These are phyloP conservation scores for Andricus curvator DNA, from an alignment of 2,888 invertebrate genomes.

Conservation along the genomic window DNA sequence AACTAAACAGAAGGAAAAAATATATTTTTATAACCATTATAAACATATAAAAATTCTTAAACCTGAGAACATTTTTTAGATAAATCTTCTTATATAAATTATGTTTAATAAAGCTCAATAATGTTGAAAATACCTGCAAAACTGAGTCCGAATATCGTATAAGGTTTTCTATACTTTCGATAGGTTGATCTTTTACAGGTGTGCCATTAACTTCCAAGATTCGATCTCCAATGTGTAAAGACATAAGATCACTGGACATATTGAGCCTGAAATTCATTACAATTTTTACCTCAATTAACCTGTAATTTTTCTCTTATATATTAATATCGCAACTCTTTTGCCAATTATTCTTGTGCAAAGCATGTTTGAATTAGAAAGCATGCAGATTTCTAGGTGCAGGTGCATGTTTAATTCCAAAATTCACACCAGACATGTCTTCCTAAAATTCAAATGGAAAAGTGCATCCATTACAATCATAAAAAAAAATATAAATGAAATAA, in stretches of 20 bases:
- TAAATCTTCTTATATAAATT: too few relatives aligned
- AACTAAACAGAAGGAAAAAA: conserved; percentile 79
- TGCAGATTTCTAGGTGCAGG: conserved; percentile 29
- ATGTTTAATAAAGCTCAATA: too few relatives aligned
- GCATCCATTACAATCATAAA: too few relatives aligned
- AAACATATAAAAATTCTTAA: background rate
- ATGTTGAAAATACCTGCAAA: conserved; percentile 82
- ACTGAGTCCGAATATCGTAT: conserved; percentile 86
- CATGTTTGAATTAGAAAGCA: background rate
- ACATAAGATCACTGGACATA: conserved; percentile 89
- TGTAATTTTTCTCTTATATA: background rate
- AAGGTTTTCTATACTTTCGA: conserved; percentile 88
- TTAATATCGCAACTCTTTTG: conserved; percentile 10
- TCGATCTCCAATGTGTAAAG: conserved; percentile 94
- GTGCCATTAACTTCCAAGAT: conserved; percentile 96
- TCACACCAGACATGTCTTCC: background rate
- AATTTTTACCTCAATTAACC: background rate
- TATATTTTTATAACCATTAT: conserved; percentile 12
- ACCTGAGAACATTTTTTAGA: too few relatives aligned
- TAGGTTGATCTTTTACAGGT: conserved; percentile 88
- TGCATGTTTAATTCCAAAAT: conserved; percentile 19
- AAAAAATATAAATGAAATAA: background rate
- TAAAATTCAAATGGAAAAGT: background rate
- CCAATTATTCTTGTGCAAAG: background rate
- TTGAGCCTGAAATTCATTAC: conserved; percentile 83